Conservation (phyloP, 92 coral and sea anemone genomes). For the Porites cylindrica region DNA sequence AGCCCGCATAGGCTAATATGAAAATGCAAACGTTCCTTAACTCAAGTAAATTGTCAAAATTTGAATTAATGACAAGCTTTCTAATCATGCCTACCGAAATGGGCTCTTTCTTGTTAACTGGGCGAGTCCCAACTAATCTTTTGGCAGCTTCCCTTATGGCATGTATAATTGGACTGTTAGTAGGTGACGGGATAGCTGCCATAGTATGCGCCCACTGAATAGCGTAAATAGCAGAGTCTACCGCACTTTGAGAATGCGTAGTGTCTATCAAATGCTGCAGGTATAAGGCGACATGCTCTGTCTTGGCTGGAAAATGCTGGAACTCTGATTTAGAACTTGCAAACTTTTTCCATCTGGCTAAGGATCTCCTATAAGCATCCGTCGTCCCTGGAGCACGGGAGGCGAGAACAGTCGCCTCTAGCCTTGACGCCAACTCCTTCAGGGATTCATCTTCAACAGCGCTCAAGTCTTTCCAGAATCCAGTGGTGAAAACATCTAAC, state of each 20-base stretch:
- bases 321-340: conserved; percentile 29
- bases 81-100: conserved; percentile 31
- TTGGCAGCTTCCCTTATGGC: conserved; percentile 54
- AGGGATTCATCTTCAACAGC: conserved; percentile 15
- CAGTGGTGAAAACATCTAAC: conserved; percentile 32
- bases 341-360: conserved; percentile 52
- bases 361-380: conserved; percentile 57
- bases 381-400: conserved; percentile 57
- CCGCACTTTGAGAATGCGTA: conserved; percentile 37
- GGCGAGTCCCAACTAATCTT: conserved; percentile 49
- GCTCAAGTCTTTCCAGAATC: conserved; percentile 1
- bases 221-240: conserved; percentile 71
- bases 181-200: conserved; percentile 61
- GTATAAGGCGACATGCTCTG: conserved; percentile 53
- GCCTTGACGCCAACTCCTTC: conserved; percentile 39
- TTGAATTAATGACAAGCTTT: conserved; percentile 11
- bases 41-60: conserved; percentile 42
- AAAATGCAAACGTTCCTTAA: conserved; percentile 61
- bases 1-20: conserved; percentile 45
- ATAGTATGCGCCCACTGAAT: conserved; percentile 63
- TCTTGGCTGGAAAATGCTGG: conserved; percentile 43
- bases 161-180: conserved; percentile 50
- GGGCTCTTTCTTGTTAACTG: conserved; percentile 53
- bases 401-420: conserved; percentile 47
- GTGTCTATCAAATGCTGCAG: conserved; percentile 53